Conservation (phyloP, 1,140 invertebrate genomes). For the Cotesia vestalis region DNA sequence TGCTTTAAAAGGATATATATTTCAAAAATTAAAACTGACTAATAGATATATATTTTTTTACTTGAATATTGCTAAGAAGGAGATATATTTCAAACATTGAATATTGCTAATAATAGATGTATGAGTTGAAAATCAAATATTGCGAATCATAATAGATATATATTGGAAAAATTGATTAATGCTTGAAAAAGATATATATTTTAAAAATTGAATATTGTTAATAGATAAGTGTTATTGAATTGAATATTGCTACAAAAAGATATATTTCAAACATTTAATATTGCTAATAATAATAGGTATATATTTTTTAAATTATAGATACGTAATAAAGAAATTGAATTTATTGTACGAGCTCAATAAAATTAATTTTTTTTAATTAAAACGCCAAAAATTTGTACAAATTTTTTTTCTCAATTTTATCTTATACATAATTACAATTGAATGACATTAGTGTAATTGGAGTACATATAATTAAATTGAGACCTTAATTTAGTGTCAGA, state of each 20-base stretch:
- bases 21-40: conserved; percentile 2
- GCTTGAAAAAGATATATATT: not conserved
- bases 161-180: conserved; percentile 2
- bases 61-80: not conserved
- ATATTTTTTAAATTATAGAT: not conserved
- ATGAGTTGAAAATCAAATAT: not conserved
- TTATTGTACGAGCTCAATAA: too few species aligned
- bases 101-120: conserved; percentile 1
- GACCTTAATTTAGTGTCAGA: too few species aligned
- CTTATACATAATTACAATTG: too few species aligned
- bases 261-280: conserved; percentile 4
- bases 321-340: conserved; percentile 10
- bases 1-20: conserved; percentile 18
- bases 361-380: too few species aligned
- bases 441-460: too few species aligned
- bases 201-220: not conserved
- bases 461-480: too few species aligned
- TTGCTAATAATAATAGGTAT: not conserved
- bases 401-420: too few species aligned
- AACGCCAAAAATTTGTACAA: too few species aligned
- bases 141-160: not conserved
- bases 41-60: not conserved
- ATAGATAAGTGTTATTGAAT: conserved; percentile 1
- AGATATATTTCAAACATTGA: not conserved
- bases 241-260: not conserved